Conservation (phyloP, 2,113 vertebrate genomes). For the Turnix velox region DNA sequence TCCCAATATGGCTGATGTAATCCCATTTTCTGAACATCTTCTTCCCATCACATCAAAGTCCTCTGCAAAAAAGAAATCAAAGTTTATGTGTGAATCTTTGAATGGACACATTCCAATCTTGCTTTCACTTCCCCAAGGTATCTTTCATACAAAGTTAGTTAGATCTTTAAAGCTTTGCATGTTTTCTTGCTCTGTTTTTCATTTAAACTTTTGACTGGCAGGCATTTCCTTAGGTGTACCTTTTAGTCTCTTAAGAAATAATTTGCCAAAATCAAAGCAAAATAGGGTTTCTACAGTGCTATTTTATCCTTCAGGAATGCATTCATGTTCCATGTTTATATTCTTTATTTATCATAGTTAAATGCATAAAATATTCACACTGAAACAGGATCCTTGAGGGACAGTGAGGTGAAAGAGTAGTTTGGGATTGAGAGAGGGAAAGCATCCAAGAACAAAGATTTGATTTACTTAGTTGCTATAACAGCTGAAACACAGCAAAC, state of each 20-base stretch:
- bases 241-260: constrained; percentile 22
- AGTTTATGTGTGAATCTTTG: background rate
- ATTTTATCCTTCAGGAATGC: constrained; percentile 27
- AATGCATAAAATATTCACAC: constrained; percentile 23
- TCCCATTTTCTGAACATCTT: background rate
- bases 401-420: background rate
- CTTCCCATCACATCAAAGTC: background rate
- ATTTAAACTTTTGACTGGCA: constrained; percentile 12
- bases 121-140: background rate
- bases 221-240: background rate
- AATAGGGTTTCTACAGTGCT: background rate
- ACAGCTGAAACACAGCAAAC: constrained; percentile 11
- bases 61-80: background rate
- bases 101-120: background rate
- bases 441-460: background rate
- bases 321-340: constrained; percentile 5
- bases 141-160: background rate
- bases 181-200: constrained; percentile 28
- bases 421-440: background rate
- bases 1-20: background rate
- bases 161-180: background rate
- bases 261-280: constrained; percentile 12
- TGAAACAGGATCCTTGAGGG: constrained; percentile 35
- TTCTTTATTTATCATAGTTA: constrained; percentile 24
- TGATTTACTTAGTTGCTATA: background rate